Evolutionary conservation across 1,140 invertebrate species (phyloP).

Genomic region (Formica exsecta): DNA sequence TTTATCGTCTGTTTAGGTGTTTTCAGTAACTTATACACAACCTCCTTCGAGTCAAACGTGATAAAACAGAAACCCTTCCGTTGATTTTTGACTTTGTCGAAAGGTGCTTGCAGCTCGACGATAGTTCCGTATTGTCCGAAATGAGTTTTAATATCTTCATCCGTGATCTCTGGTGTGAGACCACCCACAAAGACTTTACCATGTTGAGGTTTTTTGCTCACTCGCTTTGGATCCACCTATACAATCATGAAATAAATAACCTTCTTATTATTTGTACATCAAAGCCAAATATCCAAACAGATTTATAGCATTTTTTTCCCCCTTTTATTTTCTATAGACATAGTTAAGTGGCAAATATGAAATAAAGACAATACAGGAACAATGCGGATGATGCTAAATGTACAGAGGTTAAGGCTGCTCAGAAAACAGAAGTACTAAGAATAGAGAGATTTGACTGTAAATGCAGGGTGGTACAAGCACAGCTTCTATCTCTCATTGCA

Average conservation of each 20-base stretch:
- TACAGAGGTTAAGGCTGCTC: no score
- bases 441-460: no score
- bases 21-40: conserved; percentile 89
- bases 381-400: no score
- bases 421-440: no score
- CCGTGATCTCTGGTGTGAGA: conserved; percentile 89
- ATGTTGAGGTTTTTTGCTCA: conserved; percentile 88
- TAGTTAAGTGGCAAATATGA: no score
- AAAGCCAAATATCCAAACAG: no score
- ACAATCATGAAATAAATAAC: background rate
- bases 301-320: background rate
- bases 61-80: conserved; percentile 90
- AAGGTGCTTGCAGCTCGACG: conserved; percentile 90
- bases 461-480: no score
- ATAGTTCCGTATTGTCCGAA: conserved; percentile 89
- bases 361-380: no score
- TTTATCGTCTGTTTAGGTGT: conserved; percentile 89
- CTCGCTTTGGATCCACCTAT: conserved; percentile 89
- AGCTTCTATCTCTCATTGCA: no score
- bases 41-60: conserved; percentile 89
- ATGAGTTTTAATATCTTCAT: conserved; percentile 89
- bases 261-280: no score
- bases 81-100: conserved; percentile 90
- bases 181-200: conserved; percentile 91
- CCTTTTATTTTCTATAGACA: no score